phyloP scores from a whole-genome alignment of 2,888 invertebrate species.

The Ennomos quercinarius region DNA sequence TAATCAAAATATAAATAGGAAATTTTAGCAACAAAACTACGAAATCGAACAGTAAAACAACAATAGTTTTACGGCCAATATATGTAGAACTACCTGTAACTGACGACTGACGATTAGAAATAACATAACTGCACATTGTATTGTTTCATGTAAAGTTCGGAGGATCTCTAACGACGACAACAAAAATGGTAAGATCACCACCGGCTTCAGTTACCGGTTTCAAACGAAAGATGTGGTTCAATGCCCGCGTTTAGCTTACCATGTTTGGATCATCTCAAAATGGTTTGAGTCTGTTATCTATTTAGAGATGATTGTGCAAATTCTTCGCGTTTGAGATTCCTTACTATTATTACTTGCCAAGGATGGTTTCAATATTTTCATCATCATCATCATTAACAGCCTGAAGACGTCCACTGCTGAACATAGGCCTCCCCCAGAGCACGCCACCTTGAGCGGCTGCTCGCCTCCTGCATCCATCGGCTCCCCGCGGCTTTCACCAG shows the following conservation, averaged over 20 bases:
- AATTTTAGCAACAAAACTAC: no score
- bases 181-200: conserved; percentile 6
- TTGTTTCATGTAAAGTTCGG: conserved; percentile 5
- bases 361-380: background rate
- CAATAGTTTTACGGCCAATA: no score
- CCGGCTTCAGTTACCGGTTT: conserved; percentile 27
- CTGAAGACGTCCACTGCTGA: no score
- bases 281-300: conserved; percentile 19
- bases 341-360: background rate
- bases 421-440: no score
- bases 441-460: no score
- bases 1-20: no score
- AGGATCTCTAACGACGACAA: conserved; percentile 9
- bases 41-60: no score
- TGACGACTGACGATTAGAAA: no score
- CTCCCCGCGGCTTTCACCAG: no score
- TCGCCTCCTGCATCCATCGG: no score
- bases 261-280: conserved; percentile 29
- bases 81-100: no score
- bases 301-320: conserved; percentile 23
- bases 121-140: conserved; percentile 4
- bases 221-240: conserved; percentile 33
- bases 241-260: conserved; percentile 31
- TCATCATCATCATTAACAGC: no score
- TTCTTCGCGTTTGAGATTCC: conserved; percentile 3